Percentiles rank a stretch among this genome's conserved stretches.
Evolutionary conservation across 2,888 invertebrate species (phyloP).

Genomic region (Scaptomyza flava): DNA sequence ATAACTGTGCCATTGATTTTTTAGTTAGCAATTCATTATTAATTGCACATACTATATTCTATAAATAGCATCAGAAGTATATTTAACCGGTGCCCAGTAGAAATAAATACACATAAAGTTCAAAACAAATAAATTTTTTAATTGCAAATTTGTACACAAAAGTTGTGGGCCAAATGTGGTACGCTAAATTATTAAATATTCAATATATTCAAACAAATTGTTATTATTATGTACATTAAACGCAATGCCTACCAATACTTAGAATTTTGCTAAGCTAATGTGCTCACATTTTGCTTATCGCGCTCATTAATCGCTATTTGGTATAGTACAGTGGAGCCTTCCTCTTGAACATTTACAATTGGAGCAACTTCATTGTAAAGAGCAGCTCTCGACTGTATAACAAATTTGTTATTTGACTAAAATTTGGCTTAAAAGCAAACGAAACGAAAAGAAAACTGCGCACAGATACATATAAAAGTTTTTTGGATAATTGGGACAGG

Average conservation of each 20-base stretch:
- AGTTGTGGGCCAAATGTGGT: slow-evolving; percentile 11
- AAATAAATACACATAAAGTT: slow-evolving; percentile 1
- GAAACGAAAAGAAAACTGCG: slow-evolving; percentile 10
- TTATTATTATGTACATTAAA: slow-evolving; percentile 21
- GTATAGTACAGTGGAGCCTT: slow-evolving; percentile 4
- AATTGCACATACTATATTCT: not conserved
- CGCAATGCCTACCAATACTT: slow-evolving; percentile 13
- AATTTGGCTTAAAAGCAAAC: slow-evolving; percentile 50
- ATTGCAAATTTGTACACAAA: slow-evolving; percentile 41
- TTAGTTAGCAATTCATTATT: not conserved
- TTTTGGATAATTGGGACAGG: not conserved
- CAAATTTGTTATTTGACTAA: slow-evolving; percentile 44
- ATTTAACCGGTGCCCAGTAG: not conserved
- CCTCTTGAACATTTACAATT: not conserved
- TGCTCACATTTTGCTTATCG: slow-evolving; percentile 27
- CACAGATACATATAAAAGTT: slow-evolving; percentile 31
- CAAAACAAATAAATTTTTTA: slow-evolving; percentile 47
- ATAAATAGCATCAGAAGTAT: not conserved
- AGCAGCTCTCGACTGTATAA: slow-evolving; percentile 15
- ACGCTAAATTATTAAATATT: slow-evolving; percentile 2
- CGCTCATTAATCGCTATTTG: slow-evolving; percentile 8
- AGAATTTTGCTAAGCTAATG: slow-evolving; percentile 33
- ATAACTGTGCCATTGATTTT: slow-evolving; percentile 4
- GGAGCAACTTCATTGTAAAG: not conserved
- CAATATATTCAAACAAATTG: slow-evolving; percentile 5